phyloP scores from a whole-genome alignment of 2,113 vertebrate species.

The Prochilodus magdalenae region DNA sequence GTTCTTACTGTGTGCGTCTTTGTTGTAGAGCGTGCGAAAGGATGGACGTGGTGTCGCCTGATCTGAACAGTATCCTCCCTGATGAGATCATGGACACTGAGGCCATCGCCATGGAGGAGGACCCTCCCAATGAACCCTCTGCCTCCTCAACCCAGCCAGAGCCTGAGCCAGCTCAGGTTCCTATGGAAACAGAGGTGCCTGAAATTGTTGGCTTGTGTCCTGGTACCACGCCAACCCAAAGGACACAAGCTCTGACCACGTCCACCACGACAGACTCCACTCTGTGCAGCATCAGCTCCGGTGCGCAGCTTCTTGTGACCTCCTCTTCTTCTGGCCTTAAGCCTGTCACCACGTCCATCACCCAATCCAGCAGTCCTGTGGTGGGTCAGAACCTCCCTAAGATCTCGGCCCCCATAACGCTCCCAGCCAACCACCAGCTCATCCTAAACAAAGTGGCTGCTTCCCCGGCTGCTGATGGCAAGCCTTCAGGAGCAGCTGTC shows the following conservation, averaged over 20 bases:
- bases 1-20: slow-evolving; percentile 19
- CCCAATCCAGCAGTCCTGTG: slow-evolving; percentile 70
- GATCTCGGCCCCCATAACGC: slow-evolving; percentile 84
- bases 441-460: slow-evolving; percentile 92
- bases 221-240: slow-evolving; percentile 68
- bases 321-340: slow-evolving; percentile 70
- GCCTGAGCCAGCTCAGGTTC: slow-evolving; percentile 62
- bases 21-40: slow-evolving; percentile 66
- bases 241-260: slow-evolving; percentile 69
- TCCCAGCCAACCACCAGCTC: slow-evolving; percentile 91
- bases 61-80: slow-evolving; percentile 96
- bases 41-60: slow-evolving; percentile 97
- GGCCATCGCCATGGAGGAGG: slow-evolving; percentile 86
- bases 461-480: slow-evolving; percentile 80
- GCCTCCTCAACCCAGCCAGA: slow-evolving; percentile 65
- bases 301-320: slow-evolving; percentile 73
- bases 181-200: slow-evolving; percentile 85
- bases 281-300: slow-evolving; percentile 63
- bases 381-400: slow-evolving; percentile 82
- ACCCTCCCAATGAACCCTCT: slow-evolving; percentile 84
- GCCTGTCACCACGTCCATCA: slow-evolving; percentile 72
- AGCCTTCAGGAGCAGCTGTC: slow-evolving; percentile 72
- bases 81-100: slow-evolving; percentile 98
- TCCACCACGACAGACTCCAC: slow-evolving; percentile 76
- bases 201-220: slow-evolving; percentile 82